A percentile compares a stretch with the other conserved stretches of the same genome.
Evolutionary conservation across 2,797 vertebrate genomes (phyloP).

Genomic region (Rhabdophis nuchalis): DNA sequence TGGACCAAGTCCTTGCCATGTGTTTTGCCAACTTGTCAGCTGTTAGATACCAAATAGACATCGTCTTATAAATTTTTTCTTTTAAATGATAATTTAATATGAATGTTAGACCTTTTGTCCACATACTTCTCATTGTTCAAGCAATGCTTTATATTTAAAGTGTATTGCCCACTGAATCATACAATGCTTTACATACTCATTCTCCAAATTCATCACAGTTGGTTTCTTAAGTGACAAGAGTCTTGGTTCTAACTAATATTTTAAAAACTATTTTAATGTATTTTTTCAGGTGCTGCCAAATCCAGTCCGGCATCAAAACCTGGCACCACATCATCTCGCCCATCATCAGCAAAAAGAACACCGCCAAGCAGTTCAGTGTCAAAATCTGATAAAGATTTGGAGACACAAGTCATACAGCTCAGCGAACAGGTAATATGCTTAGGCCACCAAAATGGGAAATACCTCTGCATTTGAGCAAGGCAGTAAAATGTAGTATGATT

Average conservation of each 20-base stretch:
- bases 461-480: background rate
- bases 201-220: background rate
- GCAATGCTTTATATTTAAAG: background rate
- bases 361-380: conserved; percentile 79
- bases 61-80: background rate
- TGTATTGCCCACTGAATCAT: background rate
- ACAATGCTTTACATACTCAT: background rate
- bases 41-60: background rate
- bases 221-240: background rate
- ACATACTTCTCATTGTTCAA: background rate
- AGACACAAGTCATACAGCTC: conserved; percentile 95
- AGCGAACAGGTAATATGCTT: conserved; percentile 85
- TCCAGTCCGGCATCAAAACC: conserved; percentile 88
- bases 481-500: background rate
- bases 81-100: background rate
- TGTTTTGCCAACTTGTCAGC: background rate
- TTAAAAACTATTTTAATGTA: conserved; percentile 2
- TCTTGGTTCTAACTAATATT: background rate
- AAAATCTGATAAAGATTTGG: conserved; percentile 96
- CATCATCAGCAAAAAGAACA: conserved; percentile 96
- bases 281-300: conserved; percentile 84
- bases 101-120: background rate
- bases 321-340: conserved; percentile 90
- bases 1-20: background rate
- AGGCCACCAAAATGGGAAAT: background rate